phyloP scores from a whole-genome alignment of 2,888 invertebrate genomes.

The Drosophila trichaetosa region DNA sequence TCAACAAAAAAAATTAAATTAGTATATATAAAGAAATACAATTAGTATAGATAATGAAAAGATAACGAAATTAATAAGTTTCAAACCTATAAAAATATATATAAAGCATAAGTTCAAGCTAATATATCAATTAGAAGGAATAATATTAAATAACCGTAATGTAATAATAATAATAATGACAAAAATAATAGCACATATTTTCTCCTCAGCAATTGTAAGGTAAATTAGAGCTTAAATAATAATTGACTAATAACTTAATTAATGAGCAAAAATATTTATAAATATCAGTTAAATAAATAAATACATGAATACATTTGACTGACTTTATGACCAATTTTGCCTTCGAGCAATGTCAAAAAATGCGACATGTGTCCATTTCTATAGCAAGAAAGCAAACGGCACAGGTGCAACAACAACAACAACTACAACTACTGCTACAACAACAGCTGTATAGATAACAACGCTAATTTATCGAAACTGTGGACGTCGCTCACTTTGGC shows the following conservation, averaged over 20 bases:
- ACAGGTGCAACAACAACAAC: constrained; percentile 66
- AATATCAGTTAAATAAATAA: background rate
- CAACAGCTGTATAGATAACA: constrained; percentile 75
- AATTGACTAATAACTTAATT: too few species aligned
- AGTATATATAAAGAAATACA: background rate
- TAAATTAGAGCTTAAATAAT: too few species aligned
- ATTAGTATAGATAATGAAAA: background rate
- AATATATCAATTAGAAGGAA: background rate
- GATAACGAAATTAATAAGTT: background rate
- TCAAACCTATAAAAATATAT: background rate
- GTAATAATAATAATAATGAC: background rate
- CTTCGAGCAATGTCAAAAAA: background rate
- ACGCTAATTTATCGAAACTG: constrained; percentile 69
- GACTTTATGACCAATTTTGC: background rate
- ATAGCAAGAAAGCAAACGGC: constrained; percentile 49
- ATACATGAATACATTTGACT: background rate
- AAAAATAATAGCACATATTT: background rate
- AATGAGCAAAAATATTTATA: background rate
- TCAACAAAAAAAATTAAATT: background rate
- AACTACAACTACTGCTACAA: constrained; percentile 37
- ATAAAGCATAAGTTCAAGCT: background rate
- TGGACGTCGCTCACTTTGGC: constrained; percentile 22
- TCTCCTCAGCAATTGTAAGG: too few species aligned
- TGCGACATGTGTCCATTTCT: constrained; percentile 6
- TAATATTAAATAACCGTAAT: background rate